phyloP scores from a whole-genome alignment of 30 jellyfish, hydroid and myxozoan genomes.

The Pseudorhiza aurosa region DNA sequence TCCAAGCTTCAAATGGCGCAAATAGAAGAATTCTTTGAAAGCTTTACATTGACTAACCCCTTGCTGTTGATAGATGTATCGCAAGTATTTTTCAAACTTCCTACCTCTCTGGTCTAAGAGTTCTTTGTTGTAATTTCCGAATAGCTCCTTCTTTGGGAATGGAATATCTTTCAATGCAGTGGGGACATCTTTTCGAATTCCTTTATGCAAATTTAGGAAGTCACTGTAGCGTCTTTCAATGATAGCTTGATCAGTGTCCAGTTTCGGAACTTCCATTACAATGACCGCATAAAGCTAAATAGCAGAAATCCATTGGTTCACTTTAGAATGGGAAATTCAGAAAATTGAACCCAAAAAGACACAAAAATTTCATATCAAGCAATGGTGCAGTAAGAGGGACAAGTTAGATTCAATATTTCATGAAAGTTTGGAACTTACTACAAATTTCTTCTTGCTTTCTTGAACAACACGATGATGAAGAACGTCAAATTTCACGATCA shows the following conservation, averaged over 20 bases:
- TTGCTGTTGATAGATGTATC: constrained; percentile 80
- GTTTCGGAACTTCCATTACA: constrained; percentile 82
- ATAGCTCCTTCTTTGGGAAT: constrained; percentile 85
- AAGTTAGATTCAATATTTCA: background rate
- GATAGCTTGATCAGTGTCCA: constrained; percentile 86
- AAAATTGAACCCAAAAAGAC: background rate
- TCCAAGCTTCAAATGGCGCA: constrained; percentile 81
- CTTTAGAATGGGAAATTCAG: background rate
- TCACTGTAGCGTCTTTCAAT: constrained; percentile 89
- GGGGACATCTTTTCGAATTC: constrained; percentile 81
- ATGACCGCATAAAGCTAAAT: constrained; percentile 75
- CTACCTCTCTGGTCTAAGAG: constrained; percentile 80
- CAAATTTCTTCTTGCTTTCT: constrained; percentile 71
- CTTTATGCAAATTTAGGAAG: constrained; percentile 72
- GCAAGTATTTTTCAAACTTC: constrained; percentile 79
- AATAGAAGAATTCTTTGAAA: constrained; percentile 75
- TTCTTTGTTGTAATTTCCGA: constrained; percentile 61
- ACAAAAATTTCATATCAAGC: background rate
- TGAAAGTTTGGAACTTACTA: constrained; percentile 38
- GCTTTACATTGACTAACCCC: constrained; percentile 79
- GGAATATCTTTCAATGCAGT: constrained; percentile 59
- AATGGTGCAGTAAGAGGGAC: background rate
- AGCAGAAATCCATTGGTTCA: background rate
- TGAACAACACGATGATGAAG: constrained; percentile 61
- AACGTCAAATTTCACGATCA: constrained; percentile 79